These are phyloP conservation scores for Xylocampa areola DNA, from an alignment of 2,888 invertebrate species.

Conservation along the genomic window DNA sequence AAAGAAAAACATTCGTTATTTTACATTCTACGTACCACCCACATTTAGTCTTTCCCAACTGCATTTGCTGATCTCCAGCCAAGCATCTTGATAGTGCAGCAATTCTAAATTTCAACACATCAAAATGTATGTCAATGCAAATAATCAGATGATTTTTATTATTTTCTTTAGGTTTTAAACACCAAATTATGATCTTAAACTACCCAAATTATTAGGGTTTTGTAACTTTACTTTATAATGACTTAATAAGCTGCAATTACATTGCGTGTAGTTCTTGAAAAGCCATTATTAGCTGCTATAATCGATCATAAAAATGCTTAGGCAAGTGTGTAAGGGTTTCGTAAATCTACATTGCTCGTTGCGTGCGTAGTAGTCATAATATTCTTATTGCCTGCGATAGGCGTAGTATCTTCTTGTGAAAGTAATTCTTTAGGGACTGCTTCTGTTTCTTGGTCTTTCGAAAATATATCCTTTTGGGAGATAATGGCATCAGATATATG, in stretches of 20 bases:
- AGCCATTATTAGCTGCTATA: constrained; percentile 18
- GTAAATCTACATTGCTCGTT: constrained; percentile 20
- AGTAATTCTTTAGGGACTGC: too few species aligned
- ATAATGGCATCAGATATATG: too few species aligned
- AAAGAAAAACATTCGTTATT: too few species aligned
- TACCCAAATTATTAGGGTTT: constrained; percentile 17
- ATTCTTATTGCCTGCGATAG: neutral
- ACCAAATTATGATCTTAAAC: constrained; percentile 21
- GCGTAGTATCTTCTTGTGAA: neutral
- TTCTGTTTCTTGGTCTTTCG: too few species aligned
- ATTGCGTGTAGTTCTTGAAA: constrained; percentile 12
- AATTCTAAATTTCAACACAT: neutral
- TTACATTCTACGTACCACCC: too few species aligned
- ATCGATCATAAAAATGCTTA: constrained; percentile 26
- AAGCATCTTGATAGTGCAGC: neutral
- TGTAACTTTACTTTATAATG: constrained; percentile 28
- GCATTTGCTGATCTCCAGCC: too few species aligned
- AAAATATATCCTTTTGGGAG: too few species aligned
- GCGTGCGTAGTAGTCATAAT: constrained; percentile 22
- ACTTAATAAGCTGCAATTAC: constrained; percentile 22
- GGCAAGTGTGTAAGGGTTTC: constrained; percentile 24
- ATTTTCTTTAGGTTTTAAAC: constrained; percentile 1
- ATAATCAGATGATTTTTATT: constrained; percentile 25
- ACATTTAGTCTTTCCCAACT: too few species aligned
- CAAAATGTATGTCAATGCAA: constrained; percentile 22